Conservation (phyloP, 2,113 vertebrate genomes). For the Brachyistius frenatus region DNA sequence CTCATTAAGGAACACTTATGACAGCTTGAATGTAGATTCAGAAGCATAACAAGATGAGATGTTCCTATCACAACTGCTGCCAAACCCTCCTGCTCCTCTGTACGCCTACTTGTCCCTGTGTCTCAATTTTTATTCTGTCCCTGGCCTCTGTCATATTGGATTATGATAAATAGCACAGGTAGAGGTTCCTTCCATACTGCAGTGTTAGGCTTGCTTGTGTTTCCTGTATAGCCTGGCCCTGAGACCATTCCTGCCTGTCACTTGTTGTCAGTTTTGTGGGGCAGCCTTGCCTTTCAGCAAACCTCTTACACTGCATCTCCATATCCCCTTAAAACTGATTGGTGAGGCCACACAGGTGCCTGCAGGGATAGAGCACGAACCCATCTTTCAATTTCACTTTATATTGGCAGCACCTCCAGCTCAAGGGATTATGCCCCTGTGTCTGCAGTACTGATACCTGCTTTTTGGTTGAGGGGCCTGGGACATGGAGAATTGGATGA, state of each 20-base stretch:
- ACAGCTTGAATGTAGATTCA: background rate
- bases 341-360: background rate
- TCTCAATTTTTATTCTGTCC: background rate
- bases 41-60: background rate
- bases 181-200: background rate
- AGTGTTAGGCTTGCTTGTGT: background rate
- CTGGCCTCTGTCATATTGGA: background rate
- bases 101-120: background rate
- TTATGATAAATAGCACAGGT: background rate
- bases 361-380: background rate
- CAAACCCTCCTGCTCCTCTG: background rate
- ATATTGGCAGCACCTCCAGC: background rate
- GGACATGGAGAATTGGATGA: background rate
- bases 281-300: background rate
- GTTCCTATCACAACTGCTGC: conserved; percentile 4
- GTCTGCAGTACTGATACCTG: too few relatives aligned
- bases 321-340: background rate
- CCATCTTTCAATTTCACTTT: background rate
- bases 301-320: background rate
- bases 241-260: background rate
- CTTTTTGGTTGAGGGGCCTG: background rate
- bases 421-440: too few relatives aligned
- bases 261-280: background rate
- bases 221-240: background rate
- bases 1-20: background rate